Percentiles rank a stretch among this genome's conserved stretches.
These are phyloP conservation scores for Hofmannophila pseudospretella DNA, from an alignment of 2,888 invertebrate genomes.

Conservation along the genomic window DNA sequence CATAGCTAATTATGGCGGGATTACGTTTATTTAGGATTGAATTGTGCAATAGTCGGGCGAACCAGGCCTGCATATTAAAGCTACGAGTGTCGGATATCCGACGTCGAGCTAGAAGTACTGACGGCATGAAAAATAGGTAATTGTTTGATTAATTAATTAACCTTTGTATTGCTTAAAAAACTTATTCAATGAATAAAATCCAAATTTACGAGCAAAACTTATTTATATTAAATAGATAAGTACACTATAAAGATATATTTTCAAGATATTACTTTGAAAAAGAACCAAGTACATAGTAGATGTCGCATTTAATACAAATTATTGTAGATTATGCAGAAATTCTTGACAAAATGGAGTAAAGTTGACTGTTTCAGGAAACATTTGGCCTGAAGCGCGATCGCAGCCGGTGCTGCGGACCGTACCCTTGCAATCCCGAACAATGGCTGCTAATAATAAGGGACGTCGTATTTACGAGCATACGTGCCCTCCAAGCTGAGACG, in stretches of 20 bases:
- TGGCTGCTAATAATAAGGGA: slow-evolving; percentile 74
- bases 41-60: slow-evolving; percentile 53
- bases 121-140: slow-evolving; percentile 18
- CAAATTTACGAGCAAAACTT: no score
- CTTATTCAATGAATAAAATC: no score
- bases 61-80: slow-evolving; percentile 56
- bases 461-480: slow-evolving; percentile 75
- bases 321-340: neutral
- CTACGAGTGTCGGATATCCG: slow-evolving; percentile 69
- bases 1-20: slow-evolving; percentile 65
- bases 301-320: no score
- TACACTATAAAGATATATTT: no score
- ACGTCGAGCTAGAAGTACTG: slow-evolving; percentile 54
- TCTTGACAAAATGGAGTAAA: neutral
- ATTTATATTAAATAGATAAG: no score
- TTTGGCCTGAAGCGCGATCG: slow-evolving; percentile 21
- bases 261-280: no score
- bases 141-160: slow-evolving; percentile 1
- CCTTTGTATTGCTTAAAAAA: no score
- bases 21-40: slow-evolving; percentile 66
- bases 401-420: slow-evolving; percentile 45
- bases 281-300: no score
- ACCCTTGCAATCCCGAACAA: slow-evolving; percentile 65
- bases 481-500: slow-evolving; percentile 69
- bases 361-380: slow-evolving; percentile 7